Evolutionary conservation across 2,113 vertebrate genomes (phyloP).

Genomic region (Alexandromys fortis): DNA sequence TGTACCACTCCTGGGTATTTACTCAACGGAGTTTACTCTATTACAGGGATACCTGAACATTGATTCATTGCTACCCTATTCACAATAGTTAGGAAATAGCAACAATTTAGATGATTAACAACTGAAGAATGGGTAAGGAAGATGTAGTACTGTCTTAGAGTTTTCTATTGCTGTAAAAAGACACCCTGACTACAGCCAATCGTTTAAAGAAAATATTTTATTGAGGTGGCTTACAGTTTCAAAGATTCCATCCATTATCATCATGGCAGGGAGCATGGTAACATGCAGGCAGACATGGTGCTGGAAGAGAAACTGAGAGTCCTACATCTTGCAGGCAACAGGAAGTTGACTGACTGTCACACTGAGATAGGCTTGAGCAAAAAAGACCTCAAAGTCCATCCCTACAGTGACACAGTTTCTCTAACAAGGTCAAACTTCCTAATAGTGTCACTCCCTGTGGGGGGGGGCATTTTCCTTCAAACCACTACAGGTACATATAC

Average conservation of each 20-base stretch:
- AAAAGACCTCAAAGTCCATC: neutral
- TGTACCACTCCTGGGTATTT: neutral
- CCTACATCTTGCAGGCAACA: neutral
- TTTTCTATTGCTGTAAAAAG: neutral
- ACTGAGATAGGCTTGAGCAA: neutral
- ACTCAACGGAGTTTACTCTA: neutral
- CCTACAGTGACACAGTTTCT: neutral
- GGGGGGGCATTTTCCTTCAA: neutral
- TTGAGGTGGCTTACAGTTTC: neutral
- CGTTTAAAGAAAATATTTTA: neutral
- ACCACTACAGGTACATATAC: neutral
- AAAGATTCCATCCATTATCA: neutral
- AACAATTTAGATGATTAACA: neutral
- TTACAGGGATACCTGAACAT: too few relatives aligned
- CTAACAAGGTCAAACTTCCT: neutral
- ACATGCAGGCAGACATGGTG: neutral
- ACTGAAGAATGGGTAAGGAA: neutral
- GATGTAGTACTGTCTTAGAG: too few relatives aligned
- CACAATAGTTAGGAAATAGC: neutral
- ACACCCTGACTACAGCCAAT: neutral
- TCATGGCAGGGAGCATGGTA: neutral
- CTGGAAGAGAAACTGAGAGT: neutral
- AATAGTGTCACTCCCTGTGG: neutral
- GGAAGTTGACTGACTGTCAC: neutral
- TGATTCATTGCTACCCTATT: neutral